Base-by-base conservation (phyloP, 2,888 invertebrate species). In the Pachymerium ferrugineum region DNA sequence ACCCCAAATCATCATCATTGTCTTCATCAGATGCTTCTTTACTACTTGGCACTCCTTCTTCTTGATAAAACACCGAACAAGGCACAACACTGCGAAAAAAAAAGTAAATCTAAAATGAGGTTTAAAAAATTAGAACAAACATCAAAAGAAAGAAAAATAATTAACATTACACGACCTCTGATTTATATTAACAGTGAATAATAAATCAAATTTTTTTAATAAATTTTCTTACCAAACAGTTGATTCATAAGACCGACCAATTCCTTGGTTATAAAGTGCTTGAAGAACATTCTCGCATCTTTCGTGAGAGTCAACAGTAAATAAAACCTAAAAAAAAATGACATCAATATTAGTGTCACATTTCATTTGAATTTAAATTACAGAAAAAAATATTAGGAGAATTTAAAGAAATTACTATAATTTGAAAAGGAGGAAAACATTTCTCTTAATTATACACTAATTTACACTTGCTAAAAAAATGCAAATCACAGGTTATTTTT, bases 71-170 rank as follows among this genome's bases (percentile, higher is more conserved):
- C 29, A 88, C 82, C n/a, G 87, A 84, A 78, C 89, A 89, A 14
- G 88, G 89, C 76, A 89, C 82, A 69, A 89, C 86, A 75, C 87
- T 87, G 71, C 85, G 87, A 80, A 88, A 88, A 2, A 88, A 88
- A 30, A 88, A 80, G 1, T 88, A 87, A 78, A 88, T 88, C 16
- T 33, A 35, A 71, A 2, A 35, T 71, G 8, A 16, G 16, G 16
- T 12, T 12, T 8, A 14, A 35, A 22, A 1, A 19, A 22, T 10
- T 16, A 6, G 33, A 31, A 70, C 30, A 70, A 69, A 69, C 22
- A 62, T 14, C 12, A 62, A 62, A 10, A 62, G 19, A 8, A 16
- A 16, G 8, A 62, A 62, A 62, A 8, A 8, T 35, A 10, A 35
- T 35, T 35, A 81, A 29, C 10, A 62, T 22, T 16, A 19, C n/a